Conservation (phyloP, 2,113 vertebrate species). For the Ceratotherium simum region DNA sequence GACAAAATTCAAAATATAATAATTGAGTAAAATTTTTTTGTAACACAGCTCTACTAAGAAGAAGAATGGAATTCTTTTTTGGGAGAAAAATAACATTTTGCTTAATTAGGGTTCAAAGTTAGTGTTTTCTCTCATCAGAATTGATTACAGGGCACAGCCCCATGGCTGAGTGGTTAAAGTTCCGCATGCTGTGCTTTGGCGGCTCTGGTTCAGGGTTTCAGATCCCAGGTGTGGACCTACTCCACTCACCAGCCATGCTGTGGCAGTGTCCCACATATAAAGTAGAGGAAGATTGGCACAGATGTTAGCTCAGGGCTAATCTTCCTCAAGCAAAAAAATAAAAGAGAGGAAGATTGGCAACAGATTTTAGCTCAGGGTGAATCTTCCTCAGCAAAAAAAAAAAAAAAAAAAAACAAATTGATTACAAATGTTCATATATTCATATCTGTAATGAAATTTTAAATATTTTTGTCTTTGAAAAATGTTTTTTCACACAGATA, state of each 20-base stretch:
- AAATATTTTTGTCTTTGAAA: slow-evolving; percentile 47
- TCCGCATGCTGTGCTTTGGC: too few relatives aligned
- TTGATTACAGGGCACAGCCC: not conserved
- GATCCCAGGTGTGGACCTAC: too few relatives aligned
- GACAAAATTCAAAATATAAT: slow-evolving; percentile 37
- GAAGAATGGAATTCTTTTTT: not conserved
- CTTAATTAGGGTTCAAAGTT: slow-evolving; percentile 32
- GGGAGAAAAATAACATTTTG: slow-evolving; percentile 13
- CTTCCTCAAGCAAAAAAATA: too few relatives aligned
- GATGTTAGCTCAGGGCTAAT: too few relatives aligned
- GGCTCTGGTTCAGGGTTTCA: too few relatives aligned
- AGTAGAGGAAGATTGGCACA: too few relatives aligned
- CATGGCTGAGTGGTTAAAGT: too few relatives aligned
- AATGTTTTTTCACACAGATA: not conserved
- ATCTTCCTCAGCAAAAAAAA: too few relatives aligned
- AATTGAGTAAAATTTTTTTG: not conserved
- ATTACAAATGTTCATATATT: not conserved
- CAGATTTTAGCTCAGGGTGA: too few relatives aligned
- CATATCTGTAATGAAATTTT: slow-evolving; percentile 32
- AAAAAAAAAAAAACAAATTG: not conserved
- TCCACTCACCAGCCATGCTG: too few relatives aligned
- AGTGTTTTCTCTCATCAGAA: slow-evolving; percentile 53
- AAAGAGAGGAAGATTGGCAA: not conserved
- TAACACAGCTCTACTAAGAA: not conserved
- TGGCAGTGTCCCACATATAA: too few relatives aligned